Evolutionary conservation across 2,797 vertebrate species (phyloP).

Genomic region (Protosalanx chinensis): DNA sequence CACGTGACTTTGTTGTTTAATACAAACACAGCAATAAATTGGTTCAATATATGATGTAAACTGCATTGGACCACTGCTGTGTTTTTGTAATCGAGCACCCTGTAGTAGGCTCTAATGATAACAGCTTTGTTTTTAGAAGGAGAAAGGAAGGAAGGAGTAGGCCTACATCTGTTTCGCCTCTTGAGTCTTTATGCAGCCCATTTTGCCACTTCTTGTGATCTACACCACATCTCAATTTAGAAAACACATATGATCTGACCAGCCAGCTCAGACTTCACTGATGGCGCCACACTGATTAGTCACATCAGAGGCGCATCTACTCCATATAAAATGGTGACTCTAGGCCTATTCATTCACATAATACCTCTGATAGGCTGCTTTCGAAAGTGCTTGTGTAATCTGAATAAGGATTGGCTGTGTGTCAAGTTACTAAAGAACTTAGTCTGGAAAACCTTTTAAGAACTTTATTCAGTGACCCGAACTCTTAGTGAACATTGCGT

Average conservation of each 20-base stretch:
- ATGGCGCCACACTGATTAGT: not conserved
- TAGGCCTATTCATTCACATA: not conserved
- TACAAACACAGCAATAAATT: not conserved
- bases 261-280: no score
- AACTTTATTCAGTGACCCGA: slow-evolving; percentile 21
- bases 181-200: no score
- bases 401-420: slow-evolving; percentile 9
- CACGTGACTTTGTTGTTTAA: not conserved
- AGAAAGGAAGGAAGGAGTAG: no score
- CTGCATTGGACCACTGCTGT: not conserved
- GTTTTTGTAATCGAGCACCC: no score
- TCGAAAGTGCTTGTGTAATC: slow-evolving; percentile 22
- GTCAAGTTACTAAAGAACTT: not conserved
- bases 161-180: no score
- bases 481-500: not conserved
- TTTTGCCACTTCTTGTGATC: no score
- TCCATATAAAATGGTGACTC: not conserved
- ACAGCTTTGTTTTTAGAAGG: no score
- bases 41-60: not conserved
- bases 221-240: no score
- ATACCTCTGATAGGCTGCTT: not conserved
- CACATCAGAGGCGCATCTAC: not conserved
- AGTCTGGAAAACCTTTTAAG: not conserved
- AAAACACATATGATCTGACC: no score
- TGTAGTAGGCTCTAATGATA: no score